phyloP scores from a whole-genome alignment of 2,888 invertebrate species.

The Cheilosia vulpina region DNA sequence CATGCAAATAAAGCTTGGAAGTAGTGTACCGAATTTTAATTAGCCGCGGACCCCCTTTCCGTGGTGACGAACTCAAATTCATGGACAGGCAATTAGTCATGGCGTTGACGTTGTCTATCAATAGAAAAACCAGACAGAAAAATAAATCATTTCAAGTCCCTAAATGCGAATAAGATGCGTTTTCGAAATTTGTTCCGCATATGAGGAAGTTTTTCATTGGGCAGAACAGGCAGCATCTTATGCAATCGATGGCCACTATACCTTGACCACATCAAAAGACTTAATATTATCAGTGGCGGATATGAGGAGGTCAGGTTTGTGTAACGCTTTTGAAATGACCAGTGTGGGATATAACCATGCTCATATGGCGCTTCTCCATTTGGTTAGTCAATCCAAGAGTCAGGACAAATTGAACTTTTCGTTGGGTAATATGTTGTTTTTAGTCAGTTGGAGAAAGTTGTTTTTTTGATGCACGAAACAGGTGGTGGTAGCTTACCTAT shows the following conservation, averaged over 20 bases:
- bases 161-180: too few species aligned
- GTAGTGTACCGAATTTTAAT: constrained; percentile 56
- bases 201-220: not conserved
- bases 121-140: not conserved
- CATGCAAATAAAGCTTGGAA: constrained; percentile 41
- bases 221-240: not conserved
- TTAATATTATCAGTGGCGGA: constrained; percentile 11
- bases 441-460: constrained; percentile 52
- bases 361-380: constrained; percentile 16
- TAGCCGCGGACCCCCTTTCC: not conserved
- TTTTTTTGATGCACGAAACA: constrained; percentile 19
- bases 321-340: constrained; percentile 12
- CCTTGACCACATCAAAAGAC: constrained; percentile 14
- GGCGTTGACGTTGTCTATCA: not conserved
- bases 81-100: constrained; percentile 22
- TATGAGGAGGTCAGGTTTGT: constrained; percentile 8
- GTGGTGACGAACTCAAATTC: constrained; percentile 23
- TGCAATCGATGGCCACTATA: not conserved
- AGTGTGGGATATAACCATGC: constrained; percentile 1
- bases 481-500: constrained; percentile 20
- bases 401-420: constrained; percentile 43
- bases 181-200: not conserved
- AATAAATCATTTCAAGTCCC: too few species aligned
- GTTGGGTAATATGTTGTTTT: constrained; percentile 59
- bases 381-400: constrained; percentile 33